Conservation (phyloP, 2,797 vertebrate genomes). For the Schizothorax lantsangensis region DNA sequence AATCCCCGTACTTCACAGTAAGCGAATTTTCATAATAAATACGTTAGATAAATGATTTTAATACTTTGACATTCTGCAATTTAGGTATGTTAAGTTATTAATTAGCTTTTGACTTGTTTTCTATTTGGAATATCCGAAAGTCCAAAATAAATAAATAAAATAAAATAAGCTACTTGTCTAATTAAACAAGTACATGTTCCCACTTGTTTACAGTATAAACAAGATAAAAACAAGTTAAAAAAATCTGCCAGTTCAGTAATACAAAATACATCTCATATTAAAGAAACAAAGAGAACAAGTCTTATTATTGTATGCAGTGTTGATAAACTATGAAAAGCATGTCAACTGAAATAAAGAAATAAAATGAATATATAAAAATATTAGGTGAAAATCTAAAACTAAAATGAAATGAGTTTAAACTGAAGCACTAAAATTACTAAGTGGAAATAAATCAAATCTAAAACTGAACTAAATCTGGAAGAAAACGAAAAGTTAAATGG, state of each 20-base stretch:
- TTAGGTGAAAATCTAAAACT: background rate
- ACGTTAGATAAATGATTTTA: background rate
- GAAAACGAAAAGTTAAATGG: background rate
- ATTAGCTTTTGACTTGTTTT: background rate
- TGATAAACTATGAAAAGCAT: background rate
- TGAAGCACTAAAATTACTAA: background rate
- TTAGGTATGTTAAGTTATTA: background rate
- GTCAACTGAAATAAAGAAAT: background rate
- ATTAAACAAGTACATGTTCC: background rate
- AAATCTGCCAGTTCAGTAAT: background rate
- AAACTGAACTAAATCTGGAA: background rate
- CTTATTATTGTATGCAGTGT: background rate
- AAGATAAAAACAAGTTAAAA: background rate
- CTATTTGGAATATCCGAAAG: background rate
- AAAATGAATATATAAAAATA: background rate
- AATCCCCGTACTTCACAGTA: background rate
- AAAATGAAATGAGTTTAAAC: background rate
- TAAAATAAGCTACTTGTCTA: background rate
- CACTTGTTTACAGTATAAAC: background rate
- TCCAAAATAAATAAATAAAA: background rate
- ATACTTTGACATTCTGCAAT: background rate
- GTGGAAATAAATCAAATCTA: background rate
- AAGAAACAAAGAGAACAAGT: background rate
- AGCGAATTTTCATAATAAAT: background rate
- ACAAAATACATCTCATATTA: background rate